A percentile compares a stretch with the other conserved stretches of the same genome.
Evolutionary conservation across 2,888 invertebrate species (phyloP).

Genomic region (Lasioglossum figueresi): DNA sequence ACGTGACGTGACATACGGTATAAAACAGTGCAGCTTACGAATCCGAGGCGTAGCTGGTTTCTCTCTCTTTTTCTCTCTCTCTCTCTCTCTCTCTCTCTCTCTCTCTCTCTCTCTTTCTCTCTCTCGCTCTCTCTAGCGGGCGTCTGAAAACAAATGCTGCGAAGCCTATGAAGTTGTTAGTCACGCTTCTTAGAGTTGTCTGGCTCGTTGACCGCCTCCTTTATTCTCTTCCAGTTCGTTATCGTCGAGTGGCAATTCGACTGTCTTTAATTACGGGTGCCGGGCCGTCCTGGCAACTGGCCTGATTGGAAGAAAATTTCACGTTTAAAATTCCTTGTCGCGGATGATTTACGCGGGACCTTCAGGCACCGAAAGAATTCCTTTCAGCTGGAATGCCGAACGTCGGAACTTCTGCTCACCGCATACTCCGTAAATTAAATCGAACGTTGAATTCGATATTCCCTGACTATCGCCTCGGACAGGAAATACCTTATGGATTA

Average conservation of each 20-base stretch:
- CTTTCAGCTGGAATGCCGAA: constrained; percentile 5
- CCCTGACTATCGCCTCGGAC: constrained; percentile 39
- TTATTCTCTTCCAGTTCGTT: constrained; percentile 62
- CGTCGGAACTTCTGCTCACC: constrained; percentile 17
- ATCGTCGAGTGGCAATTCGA: constrained; percentile 69
- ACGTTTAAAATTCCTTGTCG: constrained; percentile 33
- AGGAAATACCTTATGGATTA: constrained; percentile 62
- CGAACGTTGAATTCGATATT: constrained; percentile 54
- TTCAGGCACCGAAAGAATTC: constrained; percentile 30
- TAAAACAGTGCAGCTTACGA: constrained; percentile 24
- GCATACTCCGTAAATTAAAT: constrained; percentile 49
- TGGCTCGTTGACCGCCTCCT: constrained; percentile 55
- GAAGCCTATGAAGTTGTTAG: constrained; percentile 80
- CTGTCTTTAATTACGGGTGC: constrained; percentile 72
- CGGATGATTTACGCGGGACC: constrained; percentile 39
- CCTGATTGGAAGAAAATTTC: constrained; percentile 69
- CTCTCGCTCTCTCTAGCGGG: too few relatives aligned
- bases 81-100: not conserved
- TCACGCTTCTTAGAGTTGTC: constrained; percentile 75
- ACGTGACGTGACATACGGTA: constrained; percentile 17
- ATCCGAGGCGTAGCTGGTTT: constrained; percentile 32
- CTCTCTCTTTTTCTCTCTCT: too few relatives aligned
- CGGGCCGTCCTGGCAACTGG: constrained; percentile 61
- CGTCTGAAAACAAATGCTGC: constrained; percentile 58
- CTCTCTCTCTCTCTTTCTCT: not conserved